These are phyloP conservation scores for Amblyteles armatorius DNA, from an alignment of 2,888 invertebrate genomes.

Conservation along the genomic window DNA sequence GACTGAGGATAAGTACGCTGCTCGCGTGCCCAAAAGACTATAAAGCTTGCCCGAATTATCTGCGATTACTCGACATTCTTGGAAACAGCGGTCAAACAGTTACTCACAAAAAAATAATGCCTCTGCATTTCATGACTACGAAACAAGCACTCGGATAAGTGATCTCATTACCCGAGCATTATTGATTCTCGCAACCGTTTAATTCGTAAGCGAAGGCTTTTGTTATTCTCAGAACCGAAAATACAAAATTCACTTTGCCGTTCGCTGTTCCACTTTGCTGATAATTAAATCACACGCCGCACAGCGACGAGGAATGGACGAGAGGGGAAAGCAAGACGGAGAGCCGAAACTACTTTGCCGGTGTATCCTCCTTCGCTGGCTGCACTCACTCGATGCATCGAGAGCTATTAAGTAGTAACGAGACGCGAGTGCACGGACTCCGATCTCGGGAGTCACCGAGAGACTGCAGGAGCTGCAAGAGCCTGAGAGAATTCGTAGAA, in stretches of 20 bases:
- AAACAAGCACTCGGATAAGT: neutral
- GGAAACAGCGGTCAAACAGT: neutral
- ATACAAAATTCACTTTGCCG: neutral
- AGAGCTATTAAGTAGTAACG: conserved; percentile 63
- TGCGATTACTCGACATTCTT: neutral
- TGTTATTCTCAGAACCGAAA: neutral
- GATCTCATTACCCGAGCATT: neutral
- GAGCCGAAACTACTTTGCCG: conserved; percentile 52
- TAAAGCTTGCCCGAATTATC: too few species aligned
- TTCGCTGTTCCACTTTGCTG: conserved; percentile 3
- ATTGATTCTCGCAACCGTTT: neutral
- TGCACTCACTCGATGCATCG: conserved; percentile 52
- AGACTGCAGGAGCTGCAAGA: neutral
- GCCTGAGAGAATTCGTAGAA: conserved; percentile 30
- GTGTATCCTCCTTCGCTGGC: conserved; percentile 38
- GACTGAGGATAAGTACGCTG: too few species aligned
- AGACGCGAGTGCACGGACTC: conserved; percentile 49
- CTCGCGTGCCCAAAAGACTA: too few species aligned
- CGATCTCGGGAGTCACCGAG: conserved; percentile 17
- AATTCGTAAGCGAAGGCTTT: neutral
- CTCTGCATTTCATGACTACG: neutral
- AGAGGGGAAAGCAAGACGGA: neutral
- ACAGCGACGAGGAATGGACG: neutral
- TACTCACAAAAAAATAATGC: neutral
- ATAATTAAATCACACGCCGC: conserved; percentile 30